Evolutionary conservation across 1,140 invertebrate species (phyloP).

Genomic region (Agrypnia vestita): DNA sequence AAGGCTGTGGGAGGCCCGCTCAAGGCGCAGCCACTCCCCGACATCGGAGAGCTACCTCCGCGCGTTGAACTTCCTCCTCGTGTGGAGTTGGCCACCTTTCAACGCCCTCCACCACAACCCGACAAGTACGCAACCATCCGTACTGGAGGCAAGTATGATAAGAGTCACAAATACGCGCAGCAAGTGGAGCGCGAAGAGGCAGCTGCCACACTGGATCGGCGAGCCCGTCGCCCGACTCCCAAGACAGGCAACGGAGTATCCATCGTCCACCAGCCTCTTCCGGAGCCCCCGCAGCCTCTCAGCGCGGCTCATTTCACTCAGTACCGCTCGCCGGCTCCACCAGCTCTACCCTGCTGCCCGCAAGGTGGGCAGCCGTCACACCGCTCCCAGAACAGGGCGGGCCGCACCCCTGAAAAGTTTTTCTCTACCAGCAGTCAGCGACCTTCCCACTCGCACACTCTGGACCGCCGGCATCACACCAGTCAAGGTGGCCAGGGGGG

Average conservation of each 20-base stretch:
- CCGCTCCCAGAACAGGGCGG: constrained; percentile 37
- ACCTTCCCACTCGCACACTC: constrained; percentile 55
- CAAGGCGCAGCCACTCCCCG: constrained; percentile 43
- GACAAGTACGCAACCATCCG: constrained; percentile 70
- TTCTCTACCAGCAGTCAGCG: constrained; percentile 57
- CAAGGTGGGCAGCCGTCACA: constrained; percentile 59
- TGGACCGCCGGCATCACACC: constrained; percentile 52
- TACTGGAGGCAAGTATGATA: constrained; percentile 59
- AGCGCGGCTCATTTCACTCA: constrained; percentile 69
- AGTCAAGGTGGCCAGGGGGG: background rate
- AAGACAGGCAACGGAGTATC: constrained; percentile 42
- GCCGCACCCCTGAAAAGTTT: constrained; percentile 56
- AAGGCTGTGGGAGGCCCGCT: constrained; percentile 62
- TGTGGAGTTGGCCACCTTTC: constrained; percentile 65
- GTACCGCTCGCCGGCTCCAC: constrained; percentile 63
- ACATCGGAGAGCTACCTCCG: constrained; percentile 60
- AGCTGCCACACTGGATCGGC: constrained; percentile 42
- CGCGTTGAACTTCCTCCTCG: constrained; percentile 64
- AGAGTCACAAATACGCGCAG: constrained; percentile 60
- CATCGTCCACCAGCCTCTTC: constrained; percentile 66
- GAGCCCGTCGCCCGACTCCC: constrained; percentile 59
- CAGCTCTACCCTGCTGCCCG: constrained; percentile 60
- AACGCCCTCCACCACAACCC: constrained; percentile 62
- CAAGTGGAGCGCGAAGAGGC: constrained; percentile 56
- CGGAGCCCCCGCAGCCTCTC: constrained; percentile 62